Conservation (phyloP, 1,140 invertebrate genomes). For the Cotesia chilonis region DNA sequence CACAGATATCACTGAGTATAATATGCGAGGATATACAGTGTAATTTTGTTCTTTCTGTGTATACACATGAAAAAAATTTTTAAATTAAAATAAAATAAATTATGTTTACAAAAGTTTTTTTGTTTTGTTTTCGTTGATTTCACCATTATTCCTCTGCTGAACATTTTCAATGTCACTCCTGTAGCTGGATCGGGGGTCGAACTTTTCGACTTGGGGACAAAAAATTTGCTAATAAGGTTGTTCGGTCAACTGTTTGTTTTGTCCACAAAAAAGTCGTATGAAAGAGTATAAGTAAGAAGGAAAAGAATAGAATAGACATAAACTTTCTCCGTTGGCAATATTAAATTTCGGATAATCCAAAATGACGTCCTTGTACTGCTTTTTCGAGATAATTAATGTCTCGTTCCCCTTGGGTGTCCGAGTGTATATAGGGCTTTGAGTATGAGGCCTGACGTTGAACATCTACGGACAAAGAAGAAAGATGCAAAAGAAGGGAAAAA, state of each 20-base stretch:
- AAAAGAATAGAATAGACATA: not conserved
- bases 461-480: not conserved
- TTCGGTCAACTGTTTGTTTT: constrained; percentile 9
- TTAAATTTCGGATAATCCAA: constrained; percentile 57
- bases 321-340: constrained; percentile 30
- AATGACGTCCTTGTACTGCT: constrained; percentile 44
- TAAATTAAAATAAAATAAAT: no score
- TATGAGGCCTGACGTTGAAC: constrained; percentile 17
- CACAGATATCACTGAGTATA: no score
- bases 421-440: constrained; percentile 5
- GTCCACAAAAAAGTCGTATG: constrained; percentile 7
- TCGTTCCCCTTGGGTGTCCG: constrained; percentile 37
- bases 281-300: not conserved
- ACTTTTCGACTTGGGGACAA: not conserved
- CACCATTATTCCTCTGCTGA: no score
- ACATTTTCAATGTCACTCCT: no score
- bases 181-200: no score
- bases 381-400: constrained; percentile 56
- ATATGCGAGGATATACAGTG: no score
- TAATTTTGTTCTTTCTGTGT: no score
- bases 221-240: constrained; percentile 24
- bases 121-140: no score
- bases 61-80: no score
- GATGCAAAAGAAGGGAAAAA: constrained; percentile 15
- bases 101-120: no score